A percentile compares a stretch with the other conserved stretches of the same genome.
phyloP scores from a whole-genome alignment of 2,797 vertebrate genomes.

The Gymnothorax reevesii region DNA sequence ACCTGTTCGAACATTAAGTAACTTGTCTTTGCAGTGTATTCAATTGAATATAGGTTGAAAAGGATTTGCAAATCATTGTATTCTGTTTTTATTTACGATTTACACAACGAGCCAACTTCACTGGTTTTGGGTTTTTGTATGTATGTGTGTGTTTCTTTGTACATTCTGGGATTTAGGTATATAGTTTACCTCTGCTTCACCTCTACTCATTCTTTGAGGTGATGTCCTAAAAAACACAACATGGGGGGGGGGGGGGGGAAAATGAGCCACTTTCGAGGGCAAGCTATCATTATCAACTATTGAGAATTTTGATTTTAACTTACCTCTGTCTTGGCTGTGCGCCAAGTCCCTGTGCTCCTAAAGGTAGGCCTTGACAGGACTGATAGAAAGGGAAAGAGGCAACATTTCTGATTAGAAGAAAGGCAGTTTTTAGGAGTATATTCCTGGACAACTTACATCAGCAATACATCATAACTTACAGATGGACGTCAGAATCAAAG shows the following conservation, averaged over 20 bases:
- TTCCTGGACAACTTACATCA: background rate
- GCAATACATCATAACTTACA: slow-evolving; percentile 56
- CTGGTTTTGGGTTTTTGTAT: slow-evolving; percentile 11
- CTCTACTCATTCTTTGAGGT: slow-evolving; percentile 73
- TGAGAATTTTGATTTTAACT: slow-evolving; percentile 2
- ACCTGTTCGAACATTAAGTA: too few relatives aligned
- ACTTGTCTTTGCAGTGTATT: too few relatives aligned
- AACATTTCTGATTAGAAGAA: background rate
- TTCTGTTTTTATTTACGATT: too few relatives aligned
- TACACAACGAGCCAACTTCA: too few relatives aligned
- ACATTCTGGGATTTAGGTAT: background rate
- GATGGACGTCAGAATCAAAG: slow-evolving; percentile 49
- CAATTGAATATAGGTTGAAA: too few relatives aligned
- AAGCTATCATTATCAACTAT: background rate
- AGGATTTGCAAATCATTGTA: too few relatives aligned
- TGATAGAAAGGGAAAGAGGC: slow-evolving; percentile 42
- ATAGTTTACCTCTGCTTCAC: slow-evolving; percentile 15
- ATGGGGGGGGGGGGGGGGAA: background rate
- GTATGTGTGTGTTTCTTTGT: slow-evolving; percentile 8
- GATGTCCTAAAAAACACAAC: slow-evolving; percentile 63
- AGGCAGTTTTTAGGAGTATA: background rate
- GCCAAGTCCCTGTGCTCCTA: slow-evolving; percentile 59
- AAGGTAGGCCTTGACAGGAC: slow-evolving; percentile 58
- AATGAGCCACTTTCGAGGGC: background rate
- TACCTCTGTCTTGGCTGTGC: slow-evolving; percentile 73